These are phyloP conservation scores for Heliconius hewitsoni DNA, from an alignment of 1,140 invertebrate genomes.

Conservation along the genomic window DNA sequence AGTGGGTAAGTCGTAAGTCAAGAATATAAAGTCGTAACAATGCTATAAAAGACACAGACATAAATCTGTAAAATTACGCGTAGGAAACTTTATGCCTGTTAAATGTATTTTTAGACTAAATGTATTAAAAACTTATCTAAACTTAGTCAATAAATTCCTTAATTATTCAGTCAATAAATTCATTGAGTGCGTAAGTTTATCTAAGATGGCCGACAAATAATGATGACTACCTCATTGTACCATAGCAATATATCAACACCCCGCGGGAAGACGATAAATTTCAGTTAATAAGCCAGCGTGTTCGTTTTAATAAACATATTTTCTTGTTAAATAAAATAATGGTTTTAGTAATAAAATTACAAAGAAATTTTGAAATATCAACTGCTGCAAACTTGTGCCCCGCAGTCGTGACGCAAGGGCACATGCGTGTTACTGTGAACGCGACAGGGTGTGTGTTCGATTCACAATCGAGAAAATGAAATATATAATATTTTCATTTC, in stretches of 20 bases:
- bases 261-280: conserved; percentile 8
- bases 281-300: conserved; percentile 8
- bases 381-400: too few species aligned
- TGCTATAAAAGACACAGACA: not conserved
- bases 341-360: not conserved
- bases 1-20: not conserved
- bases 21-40: not conserved
- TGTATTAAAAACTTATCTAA: not conserved
- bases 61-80: not conserved
- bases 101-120: not conserved
- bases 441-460: too few species aligned
- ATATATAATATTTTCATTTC: too few species aligned
- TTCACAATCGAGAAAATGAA: too few species aligned
- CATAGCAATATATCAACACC: conserved; percentile 6
- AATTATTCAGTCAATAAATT: not conserved
- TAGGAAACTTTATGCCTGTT: not conserved
- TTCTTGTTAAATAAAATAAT: conserved; percentile 12
- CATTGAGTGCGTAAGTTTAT: not conserved
- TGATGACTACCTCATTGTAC: not conserved
- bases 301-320: conserved; percentile 5
- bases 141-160: not conserved
- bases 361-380: not conserved
- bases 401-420: too few species aligned
- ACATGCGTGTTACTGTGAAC: too few species aligned
- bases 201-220: not conserved